Evolutionary conservation across 2,888 invertebrate genomes (phyloP), one percentile per base, ranked within the genome.

Genomic region (Campoletis raptor): DNA sequence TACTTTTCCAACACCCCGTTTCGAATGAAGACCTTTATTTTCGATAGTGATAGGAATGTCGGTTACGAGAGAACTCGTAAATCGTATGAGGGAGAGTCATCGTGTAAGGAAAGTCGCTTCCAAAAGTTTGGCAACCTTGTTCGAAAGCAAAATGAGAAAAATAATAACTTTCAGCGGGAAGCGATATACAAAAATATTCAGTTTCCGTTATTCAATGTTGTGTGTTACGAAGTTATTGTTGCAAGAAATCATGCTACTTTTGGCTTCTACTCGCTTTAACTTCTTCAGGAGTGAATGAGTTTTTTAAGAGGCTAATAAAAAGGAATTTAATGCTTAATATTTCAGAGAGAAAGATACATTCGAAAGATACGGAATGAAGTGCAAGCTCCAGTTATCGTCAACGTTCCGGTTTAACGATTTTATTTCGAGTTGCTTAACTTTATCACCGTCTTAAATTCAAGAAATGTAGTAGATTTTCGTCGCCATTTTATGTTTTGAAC

Each of bases 21-120:
- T 15, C n/a, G 76, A 61, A 57, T 45, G 12, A 24, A 80, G 61
- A 70, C 18, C 48, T 78, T 84, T 70, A 72, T 30, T 81, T 40
- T 82, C 61, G 4, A 12, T 37, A 52, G 42, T 21, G 30, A 18
- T 67, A 5, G 36, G 15, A 21, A 30, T 72, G 37, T 61, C 30
- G 61, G 30, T 61, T n/a, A 52, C 72, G n/a, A 36, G 12, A 72
- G 24, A 0, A n/a, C n/a, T 52, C 52, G 36, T 36, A 72, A 72
- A 72, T 72, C 24, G 52, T 18, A 12, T 12, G n/a, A 12, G 52
- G n/a, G 36, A n/a, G 52, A 21, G 10, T 72, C 72, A 24, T 21
- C n/a, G 12, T 52, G 12, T 52, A 48, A 36, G n/a, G 48, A 30
- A 36, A 30, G 7, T 72, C 30, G 30, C 15, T 72, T 52, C n/a